Evolutionary conservation across 2,888 invertebrate genomes (phyloP).

Genomic region (Synanthedon formicaeformis): DNA sequence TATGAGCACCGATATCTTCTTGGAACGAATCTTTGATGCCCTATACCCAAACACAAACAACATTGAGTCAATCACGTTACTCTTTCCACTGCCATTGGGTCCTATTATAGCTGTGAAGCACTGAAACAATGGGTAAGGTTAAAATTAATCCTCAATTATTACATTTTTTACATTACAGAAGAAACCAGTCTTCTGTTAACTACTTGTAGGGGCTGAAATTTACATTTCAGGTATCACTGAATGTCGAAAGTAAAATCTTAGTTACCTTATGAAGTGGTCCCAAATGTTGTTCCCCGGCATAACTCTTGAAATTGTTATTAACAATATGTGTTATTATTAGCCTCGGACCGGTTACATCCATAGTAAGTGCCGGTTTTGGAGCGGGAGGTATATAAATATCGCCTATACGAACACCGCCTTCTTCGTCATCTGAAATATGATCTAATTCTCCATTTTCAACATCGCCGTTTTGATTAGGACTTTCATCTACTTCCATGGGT

Average conservation of each 20-base stretch:
- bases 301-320: slow-evolving; percentile 97
- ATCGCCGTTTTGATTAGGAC: slow-evolving; percentile 12
- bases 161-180: not conserved
- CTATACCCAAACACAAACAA: slow-evolving; percentile 98
- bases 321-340: slow-evolving; percentile 92
- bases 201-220: not conserved
- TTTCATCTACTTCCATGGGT: slow-evolving; percentile 51
- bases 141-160: too few relatives aligned
- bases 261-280: slow-evolving; percentile 96
- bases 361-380: slow-evolving; percentile 75
- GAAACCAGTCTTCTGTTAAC: not conserved
- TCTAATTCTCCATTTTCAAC: slow-evolving; percentile 34
- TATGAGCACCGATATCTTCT: slow-evolving; percentile 92
- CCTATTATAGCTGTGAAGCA: slow-evolving; percentile 97
- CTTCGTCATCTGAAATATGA: slow-evolving; percentile 69
- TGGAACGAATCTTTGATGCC: slow-evolving; percentile 94
- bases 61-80: slow-evolving; percentile 99
- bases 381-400: slow-evolving; percentile 89
- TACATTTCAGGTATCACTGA: not conserved
- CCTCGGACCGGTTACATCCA: slow-evolving; percentile 82
- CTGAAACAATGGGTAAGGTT: slow-evolving; percentile 60
- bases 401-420: slow-evolving; percentile 80
- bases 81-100: slow-evolving; percentile 99
- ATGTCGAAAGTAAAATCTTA: not conserved
- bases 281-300: slow-evolving; percentile 83